phyloP scores from a whole-genome alignment of 2,888 invertebrate genomes.

The Pheosia tremula region DNA sequence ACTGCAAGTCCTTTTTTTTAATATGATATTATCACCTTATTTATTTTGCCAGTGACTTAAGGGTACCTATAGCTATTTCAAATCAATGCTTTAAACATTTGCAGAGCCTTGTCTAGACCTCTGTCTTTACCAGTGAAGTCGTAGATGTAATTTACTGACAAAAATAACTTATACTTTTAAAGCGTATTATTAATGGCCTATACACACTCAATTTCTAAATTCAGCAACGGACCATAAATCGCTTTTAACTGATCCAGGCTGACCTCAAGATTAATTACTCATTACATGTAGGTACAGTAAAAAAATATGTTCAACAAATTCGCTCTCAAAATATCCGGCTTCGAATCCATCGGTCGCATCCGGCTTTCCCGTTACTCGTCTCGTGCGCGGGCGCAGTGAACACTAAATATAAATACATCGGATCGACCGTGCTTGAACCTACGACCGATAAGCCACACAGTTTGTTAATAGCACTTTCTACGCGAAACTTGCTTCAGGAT shows the following conservation, averaged over 20 bases:
- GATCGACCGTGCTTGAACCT: constrained; percentile 50
- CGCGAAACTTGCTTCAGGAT: background rate
- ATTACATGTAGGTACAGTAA: background rate
- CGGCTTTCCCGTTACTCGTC: constrained; percentile 59
- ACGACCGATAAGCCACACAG: constrained; percentile 33
- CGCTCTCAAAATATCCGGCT: constrained; percentile 18
- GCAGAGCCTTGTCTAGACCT: too few relatives aligned
- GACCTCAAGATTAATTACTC: background rate
- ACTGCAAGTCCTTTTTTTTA: too few relatives aligned
- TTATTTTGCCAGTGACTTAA: too few relatives aligned
- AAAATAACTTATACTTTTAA: too few relatives aligned
- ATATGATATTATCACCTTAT: too few relatives aligned
- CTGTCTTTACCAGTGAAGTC: too few relatives aligned
- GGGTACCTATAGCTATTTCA: too few relatives aligned
- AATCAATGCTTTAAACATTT: too few relatives aligned
- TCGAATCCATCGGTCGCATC: constrained; percentile 34
- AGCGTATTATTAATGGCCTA: too few relatives aligned
- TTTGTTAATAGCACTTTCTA: constrained; percentile 19
- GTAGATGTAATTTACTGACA: too few relatives aligned
- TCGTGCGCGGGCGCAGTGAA: constrained; percentile 30
- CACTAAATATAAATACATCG: constrained; percentile 57
- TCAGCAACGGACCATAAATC: background rate
- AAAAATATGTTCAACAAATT: constrained; percentile 11
- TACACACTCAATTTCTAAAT: background rate
- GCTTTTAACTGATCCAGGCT: background rate